These are phyloP conservation scores for Venusia cambrica DNA, from an alignment of 2,888 invertebrate genomes.

Conservation along the genomic window DNA sequence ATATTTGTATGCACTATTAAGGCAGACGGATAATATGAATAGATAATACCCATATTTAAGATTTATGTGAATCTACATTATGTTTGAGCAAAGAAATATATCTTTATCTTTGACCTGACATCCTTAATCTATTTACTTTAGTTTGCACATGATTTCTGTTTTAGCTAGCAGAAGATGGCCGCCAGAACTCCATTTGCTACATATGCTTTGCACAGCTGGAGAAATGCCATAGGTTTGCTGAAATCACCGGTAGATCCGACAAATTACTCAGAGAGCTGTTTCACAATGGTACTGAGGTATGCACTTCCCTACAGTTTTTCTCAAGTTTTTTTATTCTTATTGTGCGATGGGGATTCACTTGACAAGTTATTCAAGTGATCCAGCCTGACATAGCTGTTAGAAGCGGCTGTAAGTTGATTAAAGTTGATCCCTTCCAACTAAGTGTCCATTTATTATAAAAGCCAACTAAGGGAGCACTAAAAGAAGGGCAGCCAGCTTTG, in stretches of 20 bases:
- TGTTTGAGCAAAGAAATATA: background rate
- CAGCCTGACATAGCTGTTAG: too few species aligned
- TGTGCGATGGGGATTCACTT: constrained; percentile 3
- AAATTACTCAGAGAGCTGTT: constrained; percentile 3
- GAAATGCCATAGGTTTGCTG: constrained; percentile 8
- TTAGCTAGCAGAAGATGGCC: constrained; percentile 4
- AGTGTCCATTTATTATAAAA: too few species aligned
- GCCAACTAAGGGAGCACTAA: too few species aligned
- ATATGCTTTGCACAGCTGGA: constrained; percentile 7
- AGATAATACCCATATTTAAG: too few species aligned
- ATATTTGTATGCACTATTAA: too few species aligned
- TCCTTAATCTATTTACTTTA: background rate
- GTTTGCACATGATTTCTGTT: background rate
- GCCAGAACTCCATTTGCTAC: constrained; percentile 8
- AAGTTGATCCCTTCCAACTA: too few species aligned
- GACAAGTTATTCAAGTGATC: background rate
- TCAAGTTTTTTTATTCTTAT: background rate
- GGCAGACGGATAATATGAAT: too few species aligned
- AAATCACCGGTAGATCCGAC: constrained; percentile 5
- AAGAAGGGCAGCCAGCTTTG: too few species aligned
- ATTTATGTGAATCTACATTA: too few species aligned
- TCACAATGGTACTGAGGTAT: constrained; percentile 6
- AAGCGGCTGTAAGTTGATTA: too few species aligned
- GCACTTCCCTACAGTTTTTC: too few species aligned
- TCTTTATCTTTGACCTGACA: background rate